Percentiles rank a stretch among this genome's conserved stretches.
Evolutionary conservation across 2,797 vertebrate species (phyloP).

Genomic region (Podarcis lilfordi): DNA sequence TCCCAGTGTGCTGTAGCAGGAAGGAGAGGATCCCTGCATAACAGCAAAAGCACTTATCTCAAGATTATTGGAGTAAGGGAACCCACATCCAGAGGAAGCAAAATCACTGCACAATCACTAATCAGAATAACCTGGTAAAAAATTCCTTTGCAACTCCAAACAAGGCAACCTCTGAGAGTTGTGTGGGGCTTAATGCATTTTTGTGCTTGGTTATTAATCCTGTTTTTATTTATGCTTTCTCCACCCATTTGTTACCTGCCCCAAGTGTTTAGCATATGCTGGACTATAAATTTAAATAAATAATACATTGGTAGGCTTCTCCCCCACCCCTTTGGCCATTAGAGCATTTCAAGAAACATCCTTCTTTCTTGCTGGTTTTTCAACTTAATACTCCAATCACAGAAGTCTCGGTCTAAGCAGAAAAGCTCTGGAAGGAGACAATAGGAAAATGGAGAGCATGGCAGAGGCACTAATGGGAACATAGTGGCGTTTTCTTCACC

Average conservation of each 20-base stretch:
- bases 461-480: conserved; percentile 23
- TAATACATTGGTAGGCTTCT: background rate
- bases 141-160: background rate
- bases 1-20: background rate
- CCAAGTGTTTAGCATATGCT: background rate
- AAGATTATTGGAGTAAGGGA: background rate
- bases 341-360: conserved; percentile 6
- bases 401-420: conserved; percentile 17
- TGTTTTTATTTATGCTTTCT: background rate
- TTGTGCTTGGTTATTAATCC: background rate
- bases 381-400: background rate
- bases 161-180: background rate
- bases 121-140: background rate
- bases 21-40: background rate
- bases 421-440: conserved; percentile 24
- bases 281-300: conserved; percentile 13
- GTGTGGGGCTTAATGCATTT: background rate
- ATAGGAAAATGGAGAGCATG: background rate
- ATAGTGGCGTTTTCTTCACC: background rate
- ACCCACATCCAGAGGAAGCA: background rate
- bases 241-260: background rate
- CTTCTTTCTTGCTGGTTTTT: conserved; percentile 17
- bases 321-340: no score
- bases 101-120: background rate
- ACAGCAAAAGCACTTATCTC: background rate